phyloP scores from a whole-genome alignment of 2,797 vertebrate species.

The Poeciliopsis turneri region DNA sequence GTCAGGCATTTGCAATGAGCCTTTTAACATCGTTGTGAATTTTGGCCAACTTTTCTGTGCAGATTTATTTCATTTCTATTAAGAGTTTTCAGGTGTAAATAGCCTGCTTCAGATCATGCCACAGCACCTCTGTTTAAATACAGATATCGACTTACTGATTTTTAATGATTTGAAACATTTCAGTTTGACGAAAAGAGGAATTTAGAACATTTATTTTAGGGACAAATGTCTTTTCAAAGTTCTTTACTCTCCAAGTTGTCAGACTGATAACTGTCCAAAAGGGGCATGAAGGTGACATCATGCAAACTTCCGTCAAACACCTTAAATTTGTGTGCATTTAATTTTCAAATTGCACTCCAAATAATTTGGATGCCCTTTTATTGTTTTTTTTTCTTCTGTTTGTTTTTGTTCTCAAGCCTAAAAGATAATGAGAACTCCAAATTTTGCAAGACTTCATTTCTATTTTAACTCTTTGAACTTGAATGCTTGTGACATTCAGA shows the following conservation, averaged over 20 bases:
- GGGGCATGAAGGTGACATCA: background rate
- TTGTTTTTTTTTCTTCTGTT: background rate
- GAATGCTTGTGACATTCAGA: background rate
- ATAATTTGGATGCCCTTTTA: background rate
- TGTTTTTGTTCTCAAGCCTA: background rate
- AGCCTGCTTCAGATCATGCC: background rate
- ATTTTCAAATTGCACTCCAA: background rate
- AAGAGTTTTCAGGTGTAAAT: background rate
- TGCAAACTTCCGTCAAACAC: background rate
- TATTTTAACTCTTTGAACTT: background rate
- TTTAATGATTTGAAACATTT: too few relatives aligned
- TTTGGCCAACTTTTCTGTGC: background rate
- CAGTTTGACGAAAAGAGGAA: background rate
- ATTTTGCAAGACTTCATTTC: background rate
- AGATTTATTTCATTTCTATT: background rate
- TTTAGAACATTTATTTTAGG: background rate
- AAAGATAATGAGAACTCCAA: background rate
- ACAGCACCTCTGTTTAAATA: background rate
- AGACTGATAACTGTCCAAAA: background rate
- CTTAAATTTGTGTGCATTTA: background rate
- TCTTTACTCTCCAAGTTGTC: background rate
- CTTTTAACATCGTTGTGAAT: background rate
- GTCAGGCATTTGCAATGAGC: background rate
- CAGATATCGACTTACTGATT: too few relatives aligned
- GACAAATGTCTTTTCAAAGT: background rate